A percentile compares a stretch with the other conserved stretches of the same genome.
These are phyloP conservation scores for Gallinago undulata DNA, from an alignment of 2,113 vertebrate genomes.

Conservation along the genomic window DNA sequence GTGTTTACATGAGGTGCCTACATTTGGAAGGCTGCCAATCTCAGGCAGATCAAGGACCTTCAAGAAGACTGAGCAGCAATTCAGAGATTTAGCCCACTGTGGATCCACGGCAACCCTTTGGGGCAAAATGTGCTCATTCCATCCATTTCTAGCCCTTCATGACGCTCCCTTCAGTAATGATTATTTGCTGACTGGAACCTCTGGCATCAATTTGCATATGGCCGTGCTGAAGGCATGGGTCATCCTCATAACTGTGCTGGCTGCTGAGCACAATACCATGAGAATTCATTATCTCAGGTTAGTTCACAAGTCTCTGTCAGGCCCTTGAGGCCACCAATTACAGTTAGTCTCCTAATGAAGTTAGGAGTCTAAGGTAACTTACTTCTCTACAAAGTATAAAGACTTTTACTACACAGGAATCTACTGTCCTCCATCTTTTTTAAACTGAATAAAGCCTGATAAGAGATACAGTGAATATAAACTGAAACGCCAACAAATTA, in stretches of 20 bases:
- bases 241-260: accelerated
- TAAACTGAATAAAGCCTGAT: not conserved
- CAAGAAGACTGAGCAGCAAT: not conserved
- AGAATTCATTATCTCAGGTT: not conserved
- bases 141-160: not conserved
- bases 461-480: not conserved
- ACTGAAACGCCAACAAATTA: not conserved
- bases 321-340: not conserved
- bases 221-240: not conserved
- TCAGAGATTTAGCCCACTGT: not conserved
- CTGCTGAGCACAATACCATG: not conserved
- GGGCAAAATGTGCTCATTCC: not conserved
- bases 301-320: not conserved
- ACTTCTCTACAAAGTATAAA: not conserved
- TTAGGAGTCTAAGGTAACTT: not conserved
- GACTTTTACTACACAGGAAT: not conserved
- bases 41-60: not conserved
- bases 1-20: not conserved
- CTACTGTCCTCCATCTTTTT: not conserved
- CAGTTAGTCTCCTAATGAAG: not conserved
- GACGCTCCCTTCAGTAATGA: not conserved
- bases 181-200: not conserved
- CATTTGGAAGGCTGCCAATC: not conserved
- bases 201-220: not conserved
- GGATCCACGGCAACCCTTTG: not conserved